Evolutionary conservation across 2,113 vertebrate genomes (phyloP).

Genomic region (Laterallus jamaicensis): DNA sequence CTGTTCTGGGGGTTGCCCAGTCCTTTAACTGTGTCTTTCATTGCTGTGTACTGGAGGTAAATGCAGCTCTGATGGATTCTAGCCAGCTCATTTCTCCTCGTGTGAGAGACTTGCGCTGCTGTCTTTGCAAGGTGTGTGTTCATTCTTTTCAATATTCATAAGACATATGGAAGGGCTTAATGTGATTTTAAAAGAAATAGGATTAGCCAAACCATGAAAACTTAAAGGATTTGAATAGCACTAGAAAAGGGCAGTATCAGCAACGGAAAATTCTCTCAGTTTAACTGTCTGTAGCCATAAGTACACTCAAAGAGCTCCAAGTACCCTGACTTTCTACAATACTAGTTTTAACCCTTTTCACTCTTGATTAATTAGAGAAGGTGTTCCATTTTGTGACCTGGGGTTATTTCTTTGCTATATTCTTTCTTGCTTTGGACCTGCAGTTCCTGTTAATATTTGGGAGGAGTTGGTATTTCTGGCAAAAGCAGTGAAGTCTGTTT

Average conservation of each 20-base stretch:
- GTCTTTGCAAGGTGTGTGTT: conserved; percentile 71
- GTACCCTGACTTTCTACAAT: not conserved
- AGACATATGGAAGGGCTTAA: conserved; percentile 65
- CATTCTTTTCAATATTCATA: conserved; percentile 68
- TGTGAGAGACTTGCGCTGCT: conserved; percentile 47
- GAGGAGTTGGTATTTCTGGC: not conserved
- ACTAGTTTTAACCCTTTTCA: not conserved
- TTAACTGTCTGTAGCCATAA: not conserved
- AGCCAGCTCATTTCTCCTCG: conserved; percentile 52
- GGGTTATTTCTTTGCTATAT: not conserved
- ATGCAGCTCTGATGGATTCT: conserved; percentile 44
- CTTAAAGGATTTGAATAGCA: conserved; percentile 49
- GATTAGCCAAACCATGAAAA: conserved; percentile 68
- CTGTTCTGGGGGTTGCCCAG: not conserved
- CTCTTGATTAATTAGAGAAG: not conserved
- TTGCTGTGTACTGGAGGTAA: conserved; percentile 18
- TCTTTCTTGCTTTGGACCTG: not conserved
- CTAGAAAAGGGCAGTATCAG: not conserved
- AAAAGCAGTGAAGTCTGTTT: not conserved
- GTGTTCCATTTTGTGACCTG: not conserved
- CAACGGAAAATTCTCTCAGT: not conserved
- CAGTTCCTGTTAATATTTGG: not conserved
- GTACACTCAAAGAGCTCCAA: not conserved
- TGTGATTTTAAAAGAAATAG: conserved; percentile 73
- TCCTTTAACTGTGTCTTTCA: not conserved